Percentiles rank a stretch among this genome's conserved stretches.
These are phyloP conservation scores for Clarias gariepinus DNA, from an alignment of 2,113 vertebrate genomes.

Conservation along the genomic window DNA sequence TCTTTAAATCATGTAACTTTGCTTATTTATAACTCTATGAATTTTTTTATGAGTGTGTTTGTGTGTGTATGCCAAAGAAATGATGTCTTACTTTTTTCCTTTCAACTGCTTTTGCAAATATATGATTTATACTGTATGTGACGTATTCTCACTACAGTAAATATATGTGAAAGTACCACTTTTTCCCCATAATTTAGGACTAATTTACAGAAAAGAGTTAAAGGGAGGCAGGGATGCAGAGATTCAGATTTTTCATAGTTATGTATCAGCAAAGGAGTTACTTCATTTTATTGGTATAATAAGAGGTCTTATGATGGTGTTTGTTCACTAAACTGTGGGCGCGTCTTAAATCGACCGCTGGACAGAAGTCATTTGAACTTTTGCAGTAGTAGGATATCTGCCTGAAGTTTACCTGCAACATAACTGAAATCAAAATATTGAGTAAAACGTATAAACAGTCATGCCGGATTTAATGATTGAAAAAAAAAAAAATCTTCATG, in stretches of 20 bases:
- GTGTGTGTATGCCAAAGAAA: background rate
- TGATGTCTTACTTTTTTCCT: background rate
- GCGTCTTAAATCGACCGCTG: too few relatives aligned
- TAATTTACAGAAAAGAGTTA: background rate
- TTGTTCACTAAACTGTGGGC: too few relatives aligned
- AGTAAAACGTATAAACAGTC: too few relatives aligned
- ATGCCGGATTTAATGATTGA: too few relatives aligned
- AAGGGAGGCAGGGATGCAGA: background rate
- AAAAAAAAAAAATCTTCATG: too few relatives aligned
- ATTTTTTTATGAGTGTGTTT: background rate
- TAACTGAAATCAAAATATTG: too few relatives aligned
- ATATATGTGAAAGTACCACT: background rate
- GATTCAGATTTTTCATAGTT: conserved; percentile 25
- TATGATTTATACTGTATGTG: background rate
- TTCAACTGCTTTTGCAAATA: background rate
- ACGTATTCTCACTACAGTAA: background rate
- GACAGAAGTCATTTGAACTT: too few relatives aligned
- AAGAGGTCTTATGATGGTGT: conserved; percentile 6
- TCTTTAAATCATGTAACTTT: background rate
- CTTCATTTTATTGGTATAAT: conserved; percentile 20
- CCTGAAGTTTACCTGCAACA: too few relatives aligned
- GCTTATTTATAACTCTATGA: background rate
- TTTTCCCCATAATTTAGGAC: background rate
- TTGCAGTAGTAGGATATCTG: too few relatives aligned
- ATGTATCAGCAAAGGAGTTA: background rate